Evolutionary conservation across 2,888 invertebrate genomes (phyloP).

Genomic region (Trissonchulus sp.): DNA sequence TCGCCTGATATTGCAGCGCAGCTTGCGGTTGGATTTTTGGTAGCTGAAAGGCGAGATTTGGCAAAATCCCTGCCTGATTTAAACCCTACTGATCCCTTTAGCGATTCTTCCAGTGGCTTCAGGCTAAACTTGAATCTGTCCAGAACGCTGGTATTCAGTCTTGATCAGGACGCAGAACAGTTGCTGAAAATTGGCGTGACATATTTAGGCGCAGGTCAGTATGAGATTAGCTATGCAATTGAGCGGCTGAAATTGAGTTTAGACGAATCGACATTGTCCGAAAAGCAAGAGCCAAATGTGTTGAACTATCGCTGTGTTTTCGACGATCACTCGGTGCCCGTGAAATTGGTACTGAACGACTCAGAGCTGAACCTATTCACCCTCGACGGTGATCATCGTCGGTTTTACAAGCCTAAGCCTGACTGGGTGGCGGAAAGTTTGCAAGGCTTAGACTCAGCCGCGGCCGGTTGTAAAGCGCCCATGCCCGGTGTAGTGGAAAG

Average conservation of each 20-base stretch:
- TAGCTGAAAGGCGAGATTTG: neutral
- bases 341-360: constrained; percentile 4
- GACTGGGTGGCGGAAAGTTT: constrained; percentile 38
- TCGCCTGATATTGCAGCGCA: neutral
- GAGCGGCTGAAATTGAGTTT: too few species aligned
- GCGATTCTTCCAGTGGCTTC: constrained; percentile 34
- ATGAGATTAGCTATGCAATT: too few species aligned
- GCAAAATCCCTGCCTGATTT: constrained; percentile 28
- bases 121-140: neutral
- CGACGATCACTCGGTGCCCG: neutral
- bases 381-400: constrained; percentile 61
- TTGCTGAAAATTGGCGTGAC: neutral
- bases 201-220: neutral
- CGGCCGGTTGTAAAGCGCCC: constrained; percentile 70
- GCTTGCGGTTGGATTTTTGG: constrained; percentile 7
- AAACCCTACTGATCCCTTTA: constrained; percentile 24
- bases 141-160: neutral
- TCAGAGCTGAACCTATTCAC: constrained; percentile 25
- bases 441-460: constrained; percentile 44
- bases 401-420: constrained; percentile 61
- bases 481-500: constrained; percentile 95
- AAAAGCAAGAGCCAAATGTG: neutral
- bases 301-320: neutral
- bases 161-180: neutral
- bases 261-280: neutral